A percentile compares a stretch with the other conserved stretches of the same genome.
These are phyloP conservation scores for Cephalopterus ornatus DNA, from an alignment of 2,113 vertebrate species.

Conservation along the genomic window DNA sequence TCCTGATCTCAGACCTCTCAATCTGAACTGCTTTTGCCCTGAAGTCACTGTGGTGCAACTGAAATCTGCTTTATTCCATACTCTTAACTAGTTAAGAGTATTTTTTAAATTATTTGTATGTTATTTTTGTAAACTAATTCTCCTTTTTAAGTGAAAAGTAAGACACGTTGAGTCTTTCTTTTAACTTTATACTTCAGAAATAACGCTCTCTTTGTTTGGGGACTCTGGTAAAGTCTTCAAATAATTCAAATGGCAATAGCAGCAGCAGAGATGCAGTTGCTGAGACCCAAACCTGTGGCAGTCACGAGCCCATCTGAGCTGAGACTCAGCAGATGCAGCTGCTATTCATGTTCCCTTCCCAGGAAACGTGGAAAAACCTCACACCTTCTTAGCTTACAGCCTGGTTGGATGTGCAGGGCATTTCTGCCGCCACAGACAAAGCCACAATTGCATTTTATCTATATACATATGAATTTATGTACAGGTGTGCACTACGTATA, in stretches of 20 bases:
- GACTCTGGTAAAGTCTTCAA: background rate
- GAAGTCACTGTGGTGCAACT: background rate
- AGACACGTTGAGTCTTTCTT: background rate
- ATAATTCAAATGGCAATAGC: background rate
- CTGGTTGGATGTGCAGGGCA: background rate
- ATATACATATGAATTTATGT: background rate
- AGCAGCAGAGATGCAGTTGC: background rate
- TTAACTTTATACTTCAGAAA: background rate
- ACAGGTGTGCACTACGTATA: background rate
- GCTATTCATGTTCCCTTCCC: background rate
- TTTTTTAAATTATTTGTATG: rapidly evolving
- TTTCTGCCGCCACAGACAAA: background rate
- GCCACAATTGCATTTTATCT: background rate
- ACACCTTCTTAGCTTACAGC: background rate
- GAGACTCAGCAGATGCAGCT: background rate
- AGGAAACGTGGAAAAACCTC: background rate
- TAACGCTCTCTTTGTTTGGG: background rate
- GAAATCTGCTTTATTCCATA: background rate
- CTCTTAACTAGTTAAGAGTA: background rate
- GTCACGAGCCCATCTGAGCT: rapidly evolving
- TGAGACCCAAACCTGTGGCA: background rate
- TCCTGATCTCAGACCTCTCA: background rate
- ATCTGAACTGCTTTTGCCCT: background rate
- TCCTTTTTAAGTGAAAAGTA: background rate
- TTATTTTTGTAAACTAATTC: background rate